Evolutionary conservation across 1,140 invertebrate species (phyloP), one percentile per base, ranked within the genome.

Genomic region (Holcopasites calliopsidis): DNA sequence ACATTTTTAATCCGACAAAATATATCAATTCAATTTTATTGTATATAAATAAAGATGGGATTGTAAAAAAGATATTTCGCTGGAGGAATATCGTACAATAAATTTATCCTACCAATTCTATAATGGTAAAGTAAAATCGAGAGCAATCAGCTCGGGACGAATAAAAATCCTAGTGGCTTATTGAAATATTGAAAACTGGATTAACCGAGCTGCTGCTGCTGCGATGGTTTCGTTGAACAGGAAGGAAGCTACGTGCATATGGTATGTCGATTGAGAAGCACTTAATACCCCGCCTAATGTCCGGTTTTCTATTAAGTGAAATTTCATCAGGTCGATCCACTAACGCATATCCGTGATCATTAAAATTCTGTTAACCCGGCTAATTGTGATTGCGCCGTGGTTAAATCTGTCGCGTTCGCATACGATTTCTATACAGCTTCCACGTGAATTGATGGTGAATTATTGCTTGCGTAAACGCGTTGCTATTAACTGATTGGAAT

Each of bases 361-460:
- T 57, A n/a, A 66, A 23, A 74, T 57, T 60, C 64, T 38, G 66
- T 50, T 50, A 57, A 73, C 61, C 38, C 16, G 13, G 31, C 61
- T 74, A 74, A 74, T 74, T 55, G 62, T 42, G 71, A 74, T 55
- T 5, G 71, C 47, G 38, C 18, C 49, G 26, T 11, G 42, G 38
- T 65, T 65, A 55, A 74, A 66, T 21, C 40, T 28, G 28, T 31
- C 50, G 38, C 31, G 66, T 74, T 74, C 66, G 55, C 50, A 66
- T 74, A 28, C 21, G 44, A 64, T 55, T 50, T 47, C 44, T 23
- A 47, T n/a, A 11, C 40, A 54, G 55, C 62, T 78, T 55, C 47
- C 75, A 80, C 79, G 60, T 47, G 58, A 42, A 54, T 74, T 42
- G 54, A 70, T 70, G 11, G 52, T 26, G 58, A n/a, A 61, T 61